A percentile compares a stretch with the other conserved stretches of the same genome.
Evolutionary conservation across 2,113 vertebrate species (phyloP).

Genomic region (Setophaga kirtlandii): DNA sequence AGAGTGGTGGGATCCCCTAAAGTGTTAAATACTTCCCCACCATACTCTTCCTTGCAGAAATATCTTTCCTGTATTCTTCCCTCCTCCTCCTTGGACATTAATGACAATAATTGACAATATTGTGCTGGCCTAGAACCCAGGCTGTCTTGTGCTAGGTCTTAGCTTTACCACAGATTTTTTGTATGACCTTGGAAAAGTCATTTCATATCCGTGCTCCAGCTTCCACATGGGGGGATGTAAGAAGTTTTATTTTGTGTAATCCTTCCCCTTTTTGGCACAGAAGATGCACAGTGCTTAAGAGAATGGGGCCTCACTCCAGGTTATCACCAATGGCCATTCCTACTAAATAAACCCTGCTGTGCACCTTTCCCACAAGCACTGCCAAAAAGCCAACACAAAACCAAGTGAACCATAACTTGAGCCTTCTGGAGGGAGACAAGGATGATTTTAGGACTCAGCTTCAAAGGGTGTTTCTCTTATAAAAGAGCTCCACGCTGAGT

Average conservation of each 20-base stretch:
- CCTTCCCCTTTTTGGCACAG: background rate
- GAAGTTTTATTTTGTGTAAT: slow-evolving; percentile 1
- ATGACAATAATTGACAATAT: slow-evolving; percentile 43
- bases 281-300: background rate
- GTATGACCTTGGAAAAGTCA: slow-evolving; percentile 39
- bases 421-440: slow-evolving; percentile 9
- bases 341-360: slow-evolving; percentile 24
- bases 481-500: background rate
- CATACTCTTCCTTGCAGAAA: slow-evolving; percentile 21
- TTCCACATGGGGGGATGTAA: background rate
- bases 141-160: slow-evolving; percentile 30
- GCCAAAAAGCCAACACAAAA: slow-evolving; percentile 41
- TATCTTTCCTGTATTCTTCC: slow-evolving; percentile 7
- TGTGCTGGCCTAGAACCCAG: slow-evolving; percentile 26
- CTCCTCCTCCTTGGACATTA: slow-evolving; percentile 29
- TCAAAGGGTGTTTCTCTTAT: background rate
- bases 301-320: background rate
- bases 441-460: background rate
- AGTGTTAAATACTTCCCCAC: slow-evolving; percentile 26
- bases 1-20: background rate
- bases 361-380: background rate
- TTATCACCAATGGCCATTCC: slow-evolving; percentile 2
- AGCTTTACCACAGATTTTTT: background rate
- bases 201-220: background rate
- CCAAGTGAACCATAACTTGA: slow-evolving; percentile 6